A percentile compares a stretch with the other conserved stretches of the same genome.
Conservation (phyloP, 2,888 invertebrate genomes). For the Diachrysia chrysitis region DNA sequence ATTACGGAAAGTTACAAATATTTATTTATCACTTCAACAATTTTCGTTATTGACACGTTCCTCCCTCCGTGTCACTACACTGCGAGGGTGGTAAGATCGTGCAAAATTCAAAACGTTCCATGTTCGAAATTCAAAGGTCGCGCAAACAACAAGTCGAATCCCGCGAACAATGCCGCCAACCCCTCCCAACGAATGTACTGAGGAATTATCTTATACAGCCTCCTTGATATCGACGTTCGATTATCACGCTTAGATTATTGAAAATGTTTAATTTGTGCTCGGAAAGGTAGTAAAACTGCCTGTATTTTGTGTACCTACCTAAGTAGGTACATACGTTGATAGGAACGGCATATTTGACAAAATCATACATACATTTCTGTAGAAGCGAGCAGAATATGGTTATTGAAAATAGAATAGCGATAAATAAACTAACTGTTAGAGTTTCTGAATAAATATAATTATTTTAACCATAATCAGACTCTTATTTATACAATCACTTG, state of each 20-base stretch:
- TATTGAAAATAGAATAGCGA: no score
- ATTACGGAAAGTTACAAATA: slow-evolving; percentile 33
- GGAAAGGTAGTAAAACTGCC: background rate
- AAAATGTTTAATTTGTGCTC: slow-evolving; percentile 11
- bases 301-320: no score
- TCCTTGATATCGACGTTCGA: slow-evolving; percentile 52
- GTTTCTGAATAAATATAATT: no score
- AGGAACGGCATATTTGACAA: no score
- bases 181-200: slow-evolving; percentile 61
- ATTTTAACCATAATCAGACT: no score
- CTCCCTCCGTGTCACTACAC: slow-evolving; percentile 57
- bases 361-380: no score
- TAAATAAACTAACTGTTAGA: no score
- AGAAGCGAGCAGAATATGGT: no score
- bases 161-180: slow-evolving; percentile 71
- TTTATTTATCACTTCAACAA: slow-evolving; percentile 46
- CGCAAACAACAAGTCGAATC: slow-evolving; percentile 68
- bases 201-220: slow-evolving; percentile 62
- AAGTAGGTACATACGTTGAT: no score
- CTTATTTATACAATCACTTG: no score
- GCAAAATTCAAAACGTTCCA: slow-evolving; percentile 68
- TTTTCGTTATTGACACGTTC: slow-evolving; percentile 54
- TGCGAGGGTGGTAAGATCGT: slow-evolving; percentile 54
- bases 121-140: slow-evolving; percentile 70
- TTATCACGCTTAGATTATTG: slow-evolving; percentile 48